Base-by-base conservation (phyloP, 2,113 vertebrate genomes). In the Chloebia gouldiae region DNA sequence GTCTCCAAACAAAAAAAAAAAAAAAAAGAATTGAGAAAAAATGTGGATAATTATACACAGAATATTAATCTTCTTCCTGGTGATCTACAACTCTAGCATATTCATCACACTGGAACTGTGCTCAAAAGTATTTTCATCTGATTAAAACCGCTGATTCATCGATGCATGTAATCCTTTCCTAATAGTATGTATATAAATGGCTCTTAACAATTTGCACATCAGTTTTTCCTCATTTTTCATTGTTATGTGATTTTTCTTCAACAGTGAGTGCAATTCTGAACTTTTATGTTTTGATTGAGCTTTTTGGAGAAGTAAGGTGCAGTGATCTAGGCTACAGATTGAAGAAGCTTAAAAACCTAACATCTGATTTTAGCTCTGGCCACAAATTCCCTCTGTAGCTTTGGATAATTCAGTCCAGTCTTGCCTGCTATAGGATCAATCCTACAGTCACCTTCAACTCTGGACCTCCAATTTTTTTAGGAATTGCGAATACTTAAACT, bases 51-150 rank as follows among this genome's bases (percentile, higher is more conserved):
- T 95, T 97, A 93, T 83, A 95, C 64, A 90, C 57, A 94, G 76
- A 95, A 93, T 97, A 97, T 94, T 96, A 96, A 95, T 95, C 80
- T 95, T 94, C 95, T 95, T 94, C 93, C 94, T 96, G 93, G 95
- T 96, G 90, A 96, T 94, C 95, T 93, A 97, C 93, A 96, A 81
- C 92, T 94, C 80, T 45, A 93, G 93, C 85, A 97, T 96, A 96
- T 95, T 97, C 92, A 96, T 96, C 86, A 95, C 57, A 94, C 56
- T 96, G 92, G 88, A 97, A 96, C 93, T 92, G 87, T 50, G 87
- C 91, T 97, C 84, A 82, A 47, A 97, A 95, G 87, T 95, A 96
- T 95, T 97, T 95, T 94, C 95, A 92, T 95, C 90, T 93, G 79
- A 96, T 92, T 95, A 96, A 95, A 97, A 90, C 47, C 1, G 88